Conservation (phyloP, 2,113 vertebrate species). For the Brevimyrus niger region DNA sequence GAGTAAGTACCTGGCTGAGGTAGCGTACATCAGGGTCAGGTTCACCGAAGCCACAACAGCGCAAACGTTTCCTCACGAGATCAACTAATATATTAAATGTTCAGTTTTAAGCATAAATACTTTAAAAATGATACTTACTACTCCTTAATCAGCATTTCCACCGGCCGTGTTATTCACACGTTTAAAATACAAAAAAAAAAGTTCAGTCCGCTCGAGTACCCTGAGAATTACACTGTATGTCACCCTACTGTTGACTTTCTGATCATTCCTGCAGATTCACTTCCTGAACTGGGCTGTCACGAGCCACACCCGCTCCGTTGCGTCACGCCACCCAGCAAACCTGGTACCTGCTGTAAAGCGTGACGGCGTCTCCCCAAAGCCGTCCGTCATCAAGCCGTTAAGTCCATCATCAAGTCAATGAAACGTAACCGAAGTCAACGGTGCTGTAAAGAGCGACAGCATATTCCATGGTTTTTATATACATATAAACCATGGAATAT, state of each 20-base stretch:
- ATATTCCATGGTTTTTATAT: not conserved
- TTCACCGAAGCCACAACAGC: not conserved
- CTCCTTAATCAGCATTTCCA: constrained; percentile 57
- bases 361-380: not conserved
- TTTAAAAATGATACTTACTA: constrained; percentile 51
- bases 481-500: no score
- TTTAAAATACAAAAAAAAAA: not conserved
- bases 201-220: not conserved
- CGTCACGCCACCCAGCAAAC: not conserved
- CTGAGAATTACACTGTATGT: not conserved
- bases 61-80: not conserved
- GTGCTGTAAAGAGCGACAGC: not conserved
- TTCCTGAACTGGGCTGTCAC: constrained; percentile 49
- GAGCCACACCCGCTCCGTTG: constrained; percentile 25
- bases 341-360: not conserved
- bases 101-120: not conserved
- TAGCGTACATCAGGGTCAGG: not conserved
- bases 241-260: constrained; percentile 22
- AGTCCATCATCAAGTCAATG: not conserved
- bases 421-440: not conserved
- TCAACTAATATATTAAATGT: not conserved
- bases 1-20: not conserved
- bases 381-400: not conserved
- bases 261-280: constrained; percentile 30
- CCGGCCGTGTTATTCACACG: not conserved